phyloP scores from a whole-genome alignment of 2,113 vertebrate species.

The Engystomops pustulosus region DNA sequence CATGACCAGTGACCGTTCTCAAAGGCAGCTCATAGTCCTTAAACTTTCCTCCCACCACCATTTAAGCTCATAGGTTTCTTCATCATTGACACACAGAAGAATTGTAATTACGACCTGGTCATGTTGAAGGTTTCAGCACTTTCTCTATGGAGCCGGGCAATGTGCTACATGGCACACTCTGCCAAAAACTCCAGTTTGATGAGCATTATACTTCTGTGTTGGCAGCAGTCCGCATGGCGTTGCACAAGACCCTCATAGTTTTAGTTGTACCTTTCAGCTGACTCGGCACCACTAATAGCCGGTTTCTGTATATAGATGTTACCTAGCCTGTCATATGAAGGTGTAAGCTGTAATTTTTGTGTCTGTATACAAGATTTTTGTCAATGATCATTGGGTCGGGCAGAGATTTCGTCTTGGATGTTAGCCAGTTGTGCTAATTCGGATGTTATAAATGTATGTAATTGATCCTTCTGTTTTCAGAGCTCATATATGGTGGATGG shows the following conservation, averaged over 20 bases:
- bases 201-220: background rate
- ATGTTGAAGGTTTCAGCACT: background rate
- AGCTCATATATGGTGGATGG: background rate
- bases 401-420: background rate
- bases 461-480: slow-evolving; percentile 1
- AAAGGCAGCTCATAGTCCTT: background rate
- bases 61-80: background rate
- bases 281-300: background rate
- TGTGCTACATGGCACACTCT: background rate
- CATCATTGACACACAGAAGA: background rate
- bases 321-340: background rate
- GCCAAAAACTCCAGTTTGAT: background rate
- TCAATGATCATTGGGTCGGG: background rate
- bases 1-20: too few species aligned
- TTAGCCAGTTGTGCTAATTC: background rate
- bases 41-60: background rate
- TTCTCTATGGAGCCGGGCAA: background rate
- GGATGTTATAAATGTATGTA: background rate
- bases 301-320: background rate
- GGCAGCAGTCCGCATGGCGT: background rate
- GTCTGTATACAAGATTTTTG: background rate
- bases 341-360: background rate
- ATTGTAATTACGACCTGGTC: background rate
- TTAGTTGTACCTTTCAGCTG: background rate
- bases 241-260: background rate